phyloP scores from a whole-genome alignment of 2,113 vertebrate species.

The Macrotis lagotis region DNA sequence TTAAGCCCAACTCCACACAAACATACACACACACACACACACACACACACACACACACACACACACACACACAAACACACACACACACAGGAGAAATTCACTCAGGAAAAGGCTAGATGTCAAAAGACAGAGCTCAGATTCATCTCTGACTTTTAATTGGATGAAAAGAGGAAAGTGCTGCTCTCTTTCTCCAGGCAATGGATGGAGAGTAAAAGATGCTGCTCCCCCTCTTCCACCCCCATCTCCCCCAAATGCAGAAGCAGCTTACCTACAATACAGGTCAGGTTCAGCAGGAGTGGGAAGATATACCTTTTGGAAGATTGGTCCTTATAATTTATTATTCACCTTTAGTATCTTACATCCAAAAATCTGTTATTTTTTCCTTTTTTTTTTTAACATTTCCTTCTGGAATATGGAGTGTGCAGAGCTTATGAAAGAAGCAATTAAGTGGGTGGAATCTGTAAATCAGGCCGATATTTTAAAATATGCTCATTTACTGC shows the following conservation, averaged over 20 bases:
- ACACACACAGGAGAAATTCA: neutral
- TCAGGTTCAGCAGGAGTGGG: slow-evolving; percentile 17
- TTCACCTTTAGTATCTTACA: slow-evolving; percentile 67
- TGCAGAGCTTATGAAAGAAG: slow-evolving; percentile 74
- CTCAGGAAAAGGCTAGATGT: neutral
- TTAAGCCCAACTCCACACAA: neutral
- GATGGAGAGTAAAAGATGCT: neutral
- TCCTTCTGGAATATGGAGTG: slow-evolving; percentile 55
- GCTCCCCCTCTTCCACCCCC: neutral
- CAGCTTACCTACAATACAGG: neutral
- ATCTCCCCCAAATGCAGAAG: neutral
- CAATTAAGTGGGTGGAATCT: slow-evolving; percentile 60
- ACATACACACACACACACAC: too few relatives aligned
- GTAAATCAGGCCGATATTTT: slow-evolving; percentile 71
- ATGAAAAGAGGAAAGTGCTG: neutral
- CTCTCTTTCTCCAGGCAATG: neutral
- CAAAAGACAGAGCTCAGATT: neutral
- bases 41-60: too few relatives aligned
- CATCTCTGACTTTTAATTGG: neutral
- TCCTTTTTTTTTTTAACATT: slow-evolving; percentile 62
- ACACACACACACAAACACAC: too few relatives aligned
- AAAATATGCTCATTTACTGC: slow-evolving; percentile 65
- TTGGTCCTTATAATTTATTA: slow-evolving; percentile 59
- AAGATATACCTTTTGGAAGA: slow-evolving; percentile 61
- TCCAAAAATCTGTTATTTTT: neutral